A percentile compares a stretch with the other conserved stretches of the same genome.
These are phyloP conservation scores for Marcusenius ussheri DNA, from an alignment of 2,113 vertebrate species.

Conservation along the genomic window DNA sequence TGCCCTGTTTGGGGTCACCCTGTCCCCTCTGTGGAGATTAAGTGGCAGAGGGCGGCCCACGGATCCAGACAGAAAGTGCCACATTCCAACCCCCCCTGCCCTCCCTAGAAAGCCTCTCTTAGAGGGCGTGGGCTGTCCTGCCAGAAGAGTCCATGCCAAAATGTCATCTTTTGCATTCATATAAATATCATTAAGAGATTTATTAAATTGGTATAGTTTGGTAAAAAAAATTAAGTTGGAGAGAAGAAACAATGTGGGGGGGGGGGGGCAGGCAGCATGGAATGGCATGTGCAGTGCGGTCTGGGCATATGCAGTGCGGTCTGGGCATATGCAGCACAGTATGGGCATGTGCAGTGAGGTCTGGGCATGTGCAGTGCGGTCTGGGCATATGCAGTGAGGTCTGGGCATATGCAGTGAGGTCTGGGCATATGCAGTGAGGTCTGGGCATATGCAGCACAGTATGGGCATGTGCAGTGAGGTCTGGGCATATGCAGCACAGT, in stretches of 20 bases:
- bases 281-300: not conserved
- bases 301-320: not conserved
- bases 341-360: not conserved
- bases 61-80: conserved; percentile 33
- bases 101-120: not conserved
- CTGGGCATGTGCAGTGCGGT: not conserved
- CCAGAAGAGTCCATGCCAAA: not conserved
- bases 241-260: no score
- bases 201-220: not conserved
- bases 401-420: no score
- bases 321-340: not conserved
- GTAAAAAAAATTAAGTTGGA: not conserved
- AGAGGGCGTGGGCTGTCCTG: not conserved
- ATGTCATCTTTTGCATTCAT: not conserved
- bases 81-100: conserved; percentile 43
- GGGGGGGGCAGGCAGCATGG: no score
- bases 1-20: conserved; percentile 49
- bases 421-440: no score
- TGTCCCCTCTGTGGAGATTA: conserved; percentile 47
- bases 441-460: no score
- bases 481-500: not conserved
- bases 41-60: conserved; percentile 36
- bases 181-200: not conserved
- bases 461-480: not conserved
- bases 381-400: not conserved